phyloP scores from a whole-genome alignment of 92 coral and sea anemone genomes.

The Siderastrea radians region DNA sequence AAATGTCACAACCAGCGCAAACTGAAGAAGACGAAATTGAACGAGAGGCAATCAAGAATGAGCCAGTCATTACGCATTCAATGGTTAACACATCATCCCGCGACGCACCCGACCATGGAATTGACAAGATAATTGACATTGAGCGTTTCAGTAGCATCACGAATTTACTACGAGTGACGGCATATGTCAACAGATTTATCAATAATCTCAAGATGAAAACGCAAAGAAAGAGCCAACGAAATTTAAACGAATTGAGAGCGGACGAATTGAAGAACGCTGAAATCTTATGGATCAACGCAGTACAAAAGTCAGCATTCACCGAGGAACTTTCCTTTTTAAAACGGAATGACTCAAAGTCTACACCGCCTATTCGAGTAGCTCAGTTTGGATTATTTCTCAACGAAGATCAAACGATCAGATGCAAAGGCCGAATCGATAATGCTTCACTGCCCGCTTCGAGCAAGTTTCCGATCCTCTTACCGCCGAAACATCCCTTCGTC shows the following conservation, averaged over 20 bases:
- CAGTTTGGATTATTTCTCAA: no score
- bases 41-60: conserved; percentile 43
- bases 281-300: no score
- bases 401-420: no score
- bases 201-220: no score
- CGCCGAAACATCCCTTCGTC: conserved; percentile 55
- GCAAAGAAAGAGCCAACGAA: no score
- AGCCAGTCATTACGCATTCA: conserved; percentile 8
- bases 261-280: no score
- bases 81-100: background rate
- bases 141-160: conserved; percentile 45
- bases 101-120: conserved; percentile 19
- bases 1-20: conserved; percentile 15
- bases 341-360: no score
- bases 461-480: conserved; percentile 66
- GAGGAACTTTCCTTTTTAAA: no score
- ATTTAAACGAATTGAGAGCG: no score
- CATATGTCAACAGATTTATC: conserved; percentile 49
- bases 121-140: conserved; percentile 43
- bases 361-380: no score
- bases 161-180: conserved; percentile 64
- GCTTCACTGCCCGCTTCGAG: conserved; percentile 51
- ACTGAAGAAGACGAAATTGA: conserved; percentile 40
- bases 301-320: no score
- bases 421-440: conserved; percentile 57